Percentiles rank a stretch among this genome's conserved stretches.
Evolutionary conservation across 2,797 vertebrate genomes (phyloP).

Genomic region (Phyllotis vaccarum): DNA sequence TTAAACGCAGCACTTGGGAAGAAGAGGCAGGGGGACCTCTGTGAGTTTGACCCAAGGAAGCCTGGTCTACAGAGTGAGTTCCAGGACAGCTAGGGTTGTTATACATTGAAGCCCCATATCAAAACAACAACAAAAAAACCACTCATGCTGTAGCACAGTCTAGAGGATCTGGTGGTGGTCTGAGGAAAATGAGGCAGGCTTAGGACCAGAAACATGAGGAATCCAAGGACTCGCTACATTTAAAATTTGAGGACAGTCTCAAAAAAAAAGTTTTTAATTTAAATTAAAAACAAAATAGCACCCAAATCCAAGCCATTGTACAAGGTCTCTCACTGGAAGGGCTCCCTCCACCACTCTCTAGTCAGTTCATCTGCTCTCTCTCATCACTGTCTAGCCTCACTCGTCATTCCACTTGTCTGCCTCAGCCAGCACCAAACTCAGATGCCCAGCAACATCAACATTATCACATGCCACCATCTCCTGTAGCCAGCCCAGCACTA

Average conservation of each 20-base stretch:
- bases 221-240: background rate
- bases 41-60: background rate
- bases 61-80: background rate
- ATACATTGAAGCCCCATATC: background rate
- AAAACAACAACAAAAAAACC: background rate
- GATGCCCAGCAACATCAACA: background rate
- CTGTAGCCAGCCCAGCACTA: background rate
- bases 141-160: background rate
- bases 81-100: background rate
- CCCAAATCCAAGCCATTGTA: background rate
- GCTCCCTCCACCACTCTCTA: background rate
- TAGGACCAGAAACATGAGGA: background rate
- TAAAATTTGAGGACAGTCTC: background rate
- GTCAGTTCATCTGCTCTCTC: background rate
- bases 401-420: background rate
- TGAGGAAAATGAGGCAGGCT: background rate
- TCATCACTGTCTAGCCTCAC: background rate
- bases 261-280: background rate
- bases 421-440: background rate
- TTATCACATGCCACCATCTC: background rate
- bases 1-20: background rate
- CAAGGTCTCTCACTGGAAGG: background rate
- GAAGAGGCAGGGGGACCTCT: background rate
- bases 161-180: background rate
- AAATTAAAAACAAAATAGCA: background rate